Evolutionary conservation across 2,888 invertebrate genomes (phyloP), one percentile per base, ranked within the genome.

Genomic region (Oxyteleia sp.): DNA sequence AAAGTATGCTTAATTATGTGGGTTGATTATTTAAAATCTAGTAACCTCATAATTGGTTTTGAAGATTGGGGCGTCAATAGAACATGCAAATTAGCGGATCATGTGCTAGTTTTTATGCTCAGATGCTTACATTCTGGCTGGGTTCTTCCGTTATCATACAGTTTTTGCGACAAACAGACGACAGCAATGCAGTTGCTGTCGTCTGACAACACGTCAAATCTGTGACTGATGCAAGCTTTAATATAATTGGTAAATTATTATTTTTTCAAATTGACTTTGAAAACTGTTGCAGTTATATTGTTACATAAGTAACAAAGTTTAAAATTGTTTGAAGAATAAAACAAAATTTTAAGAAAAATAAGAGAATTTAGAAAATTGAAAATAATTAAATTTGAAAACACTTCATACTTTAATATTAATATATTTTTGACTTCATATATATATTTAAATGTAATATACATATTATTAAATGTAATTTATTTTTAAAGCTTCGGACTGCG

Each of bases 91-190:
- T 5, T 51, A 0, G 61, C 69, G 2, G 81, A 82, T 64, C 84
- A 82, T 63, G 69, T 68, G 7, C 47, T 82, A 0, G 78, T 82
- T n/a, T 82, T 79, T 26, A 78, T 79, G 74, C 8, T 84, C 11
- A 47, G 75, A 26, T 69, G 74, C 10, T 35, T 82, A 0, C 32
- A 66, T 35, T 69, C 16, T 7, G 59, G 71, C 5, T 78, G 82
- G 74, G 69, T 64, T 38, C 55, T 84, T 13, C 84, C 84, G 4
- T 8, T 75, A 8, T 63, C 45, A 7, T 84, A 63, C 38, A 32
- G 32, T 20, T 82, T 82, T 47, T 75, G 82, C 38, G 15, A n/a
- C 2, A 38, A 11, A 8, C 74, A 74, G 63, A 84, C 78, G 0
- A 69, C 18, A 11, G 38, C 23, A 7, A 23, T 10, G 1, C 78